These are phyloP conservation scores for Salvelinus sp. DNA, from an alignment of 2,113 vertebrate genomes.

Conservation along the genomic window DNA sequence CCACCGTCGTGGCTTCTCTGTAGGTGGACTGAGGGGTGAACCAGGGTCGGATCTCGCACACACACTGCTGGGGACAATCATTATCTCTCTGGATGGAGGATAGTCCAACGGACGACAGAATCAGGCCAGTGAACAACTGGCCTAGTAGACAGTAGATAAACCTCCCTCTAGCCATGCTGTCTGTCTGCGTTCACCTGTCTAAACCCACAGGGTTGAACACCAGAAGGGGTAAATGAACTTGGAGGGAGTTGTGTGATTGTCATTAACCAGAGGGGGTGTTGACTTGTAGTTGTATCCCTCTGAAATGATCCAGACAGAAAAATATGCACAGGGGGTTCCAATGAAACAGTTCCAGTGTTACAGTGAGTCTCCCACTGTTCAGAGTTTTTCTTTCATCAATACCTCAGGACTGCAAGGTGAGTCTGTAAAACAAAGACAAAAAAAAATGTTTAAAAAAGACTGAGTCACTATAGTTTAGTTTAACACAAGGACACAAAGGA, in stretches of 20 bases:
- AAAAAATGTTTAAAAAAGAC: neutral
- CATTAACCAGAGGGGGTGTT: slow-evolving; percentile 61
- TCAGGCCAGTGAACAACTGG: slow-evolving; percentile 75
- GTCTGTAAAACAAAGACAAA: slow-evolving; percentile 56
- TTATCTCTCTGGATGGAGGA: slow-evolving; percentile 73
- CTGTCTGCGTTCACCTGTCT: slow-evolving; percentile 29
- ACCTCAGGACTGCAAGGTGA: slow-evolving; percentile 33
- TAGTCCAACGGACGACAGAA: slow-evolving; percentile 72
- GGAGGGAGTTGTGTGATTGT: slow-evolving; percentile 46
- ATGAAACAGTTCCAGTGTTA: slow-evolving; percentile 8
- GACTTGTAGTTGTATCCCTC: slow-evolving; percentile 41
- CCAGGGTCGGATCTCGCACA: slow-evolving; percentile 96
- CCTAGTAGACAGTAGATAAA: slow-evolving; percentile 61
- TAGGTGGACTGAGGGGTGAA: slow-evolving; percentile 98
- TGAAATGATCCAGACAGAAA: slow-evolving; percentile 10
- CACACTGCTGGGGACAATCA: slow-evolving; percentile 94
- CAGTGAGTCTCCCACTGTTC: slow-evolving; percentile 8
- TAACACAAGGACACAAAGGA: neutral
- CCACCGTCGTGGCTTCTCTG: slow-evolving; percentile 94
- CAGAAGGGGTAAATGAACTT: slow-evolving; percentile 51
- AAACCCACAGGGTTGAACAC: slow-evolving; percentile 33
- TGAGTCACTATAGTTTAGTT: neutral
- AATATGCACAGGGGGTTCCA: slow-evolving; percentile 17
- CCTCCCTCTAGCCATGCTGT: slow-evolving; percentile 80
- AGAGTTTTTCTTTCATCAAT: slow-evolving; percentile 26